Evolutionary conservation across 2,113 vertebrate genomes (phyloP).

Genomic region (Pedetes capensis): DNA sequence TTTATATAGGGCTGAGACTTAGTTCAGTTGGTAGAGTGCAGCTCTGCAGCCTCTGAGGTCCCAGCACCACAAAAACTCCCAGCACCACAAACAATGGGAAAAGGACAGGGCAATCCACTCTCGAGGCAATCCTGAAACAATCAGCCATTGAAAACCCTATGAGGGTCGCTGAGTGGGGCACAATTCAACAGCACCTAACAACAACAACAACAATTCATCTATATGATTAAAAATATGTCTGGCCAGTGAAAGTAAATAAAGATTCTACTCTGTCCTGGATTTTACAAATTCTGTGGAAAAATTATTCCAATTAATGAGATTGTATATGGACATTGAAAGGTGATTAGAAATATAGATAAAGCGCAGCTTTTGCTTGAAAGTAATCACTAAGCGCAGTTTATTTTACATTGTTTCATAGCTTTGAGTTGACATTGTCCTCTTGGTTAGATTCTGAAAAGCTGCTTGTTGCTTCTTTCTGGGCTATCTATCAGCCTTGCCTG

Average conservation of each 20-base stretch:
- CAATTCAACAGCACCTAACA: too few species aligned
- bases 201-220: too few species aligned
- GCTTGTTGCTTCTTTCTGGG: not conserved
- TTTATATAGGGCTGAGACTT: too few species aligned
- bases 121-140: too few species aligned
- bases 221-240: slow-evolving; percentile 34
- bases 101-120: too few species aligned
- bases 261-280: not conserved
- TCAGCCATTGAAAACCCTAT: too few species aligned
- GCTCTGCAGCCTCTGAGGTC: too few species aligned
- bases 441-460: slow-evolving; percentile 3
- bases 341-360: not conserved
- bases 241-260: not conserved
- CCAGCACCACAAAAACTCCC: too few species aligned
- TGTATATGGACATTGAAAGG: not conserved
- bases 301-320: not conserved
- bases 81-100: too few species aligned
- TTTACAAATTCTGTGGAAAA: slow-evolving; percentile 33
- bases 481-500: slow-evolving; percentile 34
- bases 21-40: too few species aligned
- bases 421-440: not conserved
- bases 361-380: not conserved
- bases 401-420: slow-evolving; percentile 25
- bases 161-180: too few species aligned
- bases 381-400: not conserved